phyloP scores from a whole-genome alignment of 2,797 vertebrate genomes.

The Margarornis squamiger region DNA sequence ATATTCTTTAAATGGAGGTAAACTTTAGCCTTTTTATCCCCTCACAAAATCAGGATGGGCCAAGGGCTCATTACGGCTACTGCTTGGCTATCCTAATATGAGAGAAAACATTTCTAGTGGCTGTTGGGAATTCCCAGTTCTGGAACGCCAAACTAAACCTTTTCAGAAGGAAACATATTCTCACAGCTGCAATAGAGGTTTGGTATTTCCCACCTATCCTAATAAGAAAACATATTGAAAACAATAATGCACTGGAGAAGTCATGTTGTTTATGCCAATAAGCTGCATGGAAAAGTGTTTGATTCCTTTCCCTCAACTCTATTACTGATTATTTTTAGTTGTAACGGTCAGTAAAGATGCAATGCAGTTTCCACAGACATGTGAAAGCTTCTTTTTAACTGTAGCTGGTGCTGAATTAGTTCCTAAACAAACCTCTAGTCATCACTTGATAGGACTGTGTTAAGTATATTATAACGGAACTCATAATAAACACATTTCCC shows the following conservation, averaged over 20 bases:
- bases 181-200: background rate
- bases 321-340: background rate
- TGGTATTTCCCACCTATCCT: background rate
- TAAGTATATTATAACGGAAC: constrained; percentile 5
- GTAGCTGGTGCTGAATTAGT: constrained; percentile 5
- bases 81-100: background rate
- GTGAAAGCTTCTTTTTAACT: background rate
- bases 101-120: background rate
- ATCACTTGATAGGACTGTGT: background rate
- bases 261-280: background rate
- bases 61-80: background rate
- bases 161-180: background rate
- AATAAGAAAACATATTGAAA: background rate
- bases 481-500: constrained; percentile 48
- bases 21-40: background rate
- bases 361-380: background rate
- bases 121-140: background rate
- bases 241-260: background rate
- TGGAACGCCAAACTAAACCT: background rate
- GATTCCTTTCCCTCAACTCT: background rate
- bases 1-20: background rate
- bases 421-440: constrained; percentile 18
- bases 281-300: background rate
- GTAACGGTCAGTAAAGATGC: background rate
- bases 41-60: background rate